These are phyloP conservation scores for Phodopus roborovskii DNA, from an alignment of 2,113 vertebrate species.

Conservation along the genomic window DNA sequence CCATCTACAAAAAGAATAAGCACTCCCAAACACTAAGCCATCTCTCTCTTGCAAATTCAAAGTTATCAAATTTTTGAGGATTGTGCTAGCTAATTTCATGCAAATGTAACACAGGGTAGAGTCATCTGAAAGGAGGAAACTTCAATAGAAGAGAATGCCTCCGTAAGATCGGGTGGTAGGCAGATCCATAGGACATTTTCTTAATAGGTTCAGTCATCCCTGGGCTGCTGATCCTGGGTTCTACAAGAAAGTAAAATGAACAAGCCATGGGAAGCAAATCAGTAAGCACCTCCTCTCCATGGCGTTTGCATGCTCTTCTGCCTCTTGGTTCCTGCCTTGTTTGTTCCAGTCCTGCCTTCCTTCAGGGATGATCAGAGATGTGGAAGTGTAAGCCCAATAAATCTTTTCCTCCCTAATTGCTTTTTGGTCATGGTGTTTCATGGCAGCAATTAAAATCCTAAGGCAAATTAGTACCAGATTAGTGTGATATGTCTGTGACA, in stretches of 20 bases:
- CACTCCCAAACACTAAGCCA: background rate
- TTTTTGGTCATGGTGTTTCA: background rate
- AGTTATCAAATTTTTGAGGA: constrained; percentile 56
- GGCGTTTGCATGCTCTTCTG: background rate
- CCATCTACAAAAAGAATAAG: background rate
- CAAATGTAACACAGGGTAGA: background rate
- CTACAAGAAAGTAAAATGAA: background rate
- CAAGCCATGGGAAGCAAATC: background rate
- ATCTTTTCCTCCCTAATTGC: background rate
- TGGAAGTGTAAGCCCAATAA: background rate
- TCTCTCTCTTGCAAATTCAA: background rate
- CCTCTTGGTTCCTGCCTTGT: background rate
- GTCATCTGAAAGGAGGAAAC: background rate
- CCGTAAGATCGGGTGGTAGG: background rate
- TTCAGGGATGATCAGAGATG: background rate
- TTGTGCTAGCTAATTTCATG: too few species aligned
- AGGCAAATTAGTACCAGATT: background rate
- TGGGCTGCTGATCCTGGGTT: background rate
- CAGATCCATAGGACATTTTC: background rate
- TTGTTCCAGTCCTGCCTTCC: background rate
- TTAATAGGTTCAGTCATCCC: background rate
- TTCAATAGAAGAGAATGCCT: background rate
- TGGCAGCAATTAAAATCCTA: background rate
- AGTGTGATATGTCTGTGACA: background rate
- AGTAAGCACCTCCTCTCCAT: background rate